phyloP scores from a whole-genome alignment of 1,140 invertebrate species.

The Thaumetopoea pityocampa region DNA sequence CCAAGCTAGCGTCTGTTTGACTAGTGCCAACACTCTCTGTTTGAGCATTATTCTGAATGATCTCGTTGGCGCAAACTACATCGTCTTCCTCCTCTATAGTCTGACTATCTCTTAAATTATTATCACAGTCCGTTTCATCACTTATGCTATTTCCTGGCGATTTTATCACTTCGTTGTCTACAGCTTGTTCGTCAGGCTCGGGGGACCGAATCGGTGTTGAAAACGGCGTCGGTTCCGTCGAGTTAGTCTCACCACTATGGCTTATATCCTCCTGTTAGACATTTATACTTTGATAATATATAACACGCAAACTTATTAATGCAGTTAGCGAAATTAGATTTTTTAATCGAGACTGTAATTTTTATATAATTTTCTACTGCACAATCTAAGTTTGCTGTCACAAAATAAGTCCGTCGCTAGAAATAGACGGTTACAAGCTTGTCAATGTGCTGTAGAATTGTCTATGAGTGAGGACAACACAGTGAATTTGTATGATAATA shows the following conservation, averaged over 20 bases:
- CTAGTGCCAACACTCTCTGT: constrained; percentile 20
- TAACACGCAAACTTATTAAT: constrained; percentile 30
- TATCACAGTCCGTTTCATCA: constrained; percentile 65
- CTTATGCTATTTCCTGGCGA: constrained; percentile 43
- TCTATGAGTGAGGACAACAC: constrained; percentile 56
- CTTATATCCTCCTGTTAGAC: constrained; percentile 64
- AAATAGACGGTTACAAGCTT: constrained; percentile 7
- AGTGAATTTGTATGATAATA: constrained; percentile 23
- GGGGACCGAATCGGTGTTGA: constrained; percentile 48
- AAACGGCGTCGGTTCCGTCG: constrained; percentile 48
- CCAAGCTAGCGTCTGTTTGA: too few relatives aligned
- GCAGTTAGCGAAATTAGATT: constrained; percentile 11
- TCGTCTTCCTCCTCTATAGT: constrained; percentile 46
- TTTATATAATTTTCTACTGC: constrained; percentile 9
- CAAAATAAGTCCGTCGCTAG: background rate
- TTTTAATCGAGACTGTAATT: background rate
- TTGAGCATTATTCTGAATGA: too few relatives aligned
- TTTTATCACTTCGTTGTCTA: constrained; percentile 2
- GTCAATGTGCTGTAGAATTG: constrained; percentile 38
- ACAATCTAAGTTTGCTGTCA: constrained; percentile 25
- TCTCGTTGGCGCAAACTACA: constrained; percentile 56
- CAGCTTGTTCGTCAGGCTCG: constrained; percentile 35
- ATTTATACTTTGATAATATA: constrained; percentile 35
- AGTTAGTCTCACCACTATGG: constrained; percentile 50
- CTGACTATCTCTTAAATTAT: constrained; percentile 54